Evolutionary conservation across 2,113 vertebrate genomes (phyloP).

Genomic region (Chauna torquata): DNA sequence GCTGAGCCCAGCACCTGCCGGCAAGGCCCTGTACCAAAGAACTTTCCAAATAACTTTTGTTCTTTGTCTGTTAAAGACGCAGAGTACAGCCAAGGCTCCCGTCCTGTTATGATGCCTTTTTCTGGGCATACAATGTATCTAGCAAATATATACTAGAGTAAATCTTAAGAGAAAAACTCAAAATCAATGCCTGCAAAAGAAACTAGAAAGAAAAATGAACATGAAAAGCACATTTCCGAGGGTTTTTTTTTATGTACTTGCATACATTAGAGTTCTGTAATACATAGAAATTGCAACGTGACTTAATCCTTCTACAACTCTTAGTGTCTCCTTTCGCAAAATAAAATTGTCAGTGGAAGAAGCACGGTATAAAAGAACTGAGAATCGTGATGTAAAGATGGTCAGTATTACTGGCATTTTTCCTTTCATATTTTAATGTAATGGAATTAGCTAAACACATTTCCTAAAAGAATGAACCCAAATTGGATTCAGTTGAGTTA

Average conservation of each 20-base stretch:
- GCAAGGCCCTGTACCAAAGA: background rate
- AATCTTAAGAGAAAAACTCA: background rate
- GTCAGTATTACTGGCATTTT: background rate
- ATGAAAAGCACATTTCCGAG: background rate
- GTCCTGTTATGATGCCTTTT: background rate
- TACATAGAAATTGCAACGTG: background rate
- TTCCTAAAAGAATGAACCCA: constrained; percentile 17
- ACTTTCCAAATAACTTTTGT: background rate
- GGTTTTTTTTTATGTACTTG: background rate
- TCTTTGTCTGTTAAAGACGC: background rate
- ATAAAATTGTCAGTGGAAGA: background rate
- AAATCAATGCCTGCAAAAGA: background rate
- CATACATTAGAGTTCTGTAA: background rate
- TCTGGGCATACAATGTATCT: background rate
- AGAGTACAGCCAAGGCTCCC: background rate
- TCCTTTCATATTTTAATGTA: constrained; percentile 22
- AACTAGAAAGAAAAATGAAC: background rate
- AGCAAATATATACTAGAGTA: background rate
- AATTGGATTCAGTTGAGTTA: constrained; percentile 24
- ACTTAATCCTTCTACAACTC: background rate
- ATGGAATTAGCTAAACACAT: background rate
- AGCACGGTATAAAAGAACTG: background rate
- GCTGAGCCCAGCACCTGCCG: background rate
- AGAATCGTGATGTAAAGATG: background rate
- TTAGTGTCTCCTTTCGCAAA: background rate